Conservation (phyloP, 2,113 vertebrate species). For the Mungos mungo region DNA sequence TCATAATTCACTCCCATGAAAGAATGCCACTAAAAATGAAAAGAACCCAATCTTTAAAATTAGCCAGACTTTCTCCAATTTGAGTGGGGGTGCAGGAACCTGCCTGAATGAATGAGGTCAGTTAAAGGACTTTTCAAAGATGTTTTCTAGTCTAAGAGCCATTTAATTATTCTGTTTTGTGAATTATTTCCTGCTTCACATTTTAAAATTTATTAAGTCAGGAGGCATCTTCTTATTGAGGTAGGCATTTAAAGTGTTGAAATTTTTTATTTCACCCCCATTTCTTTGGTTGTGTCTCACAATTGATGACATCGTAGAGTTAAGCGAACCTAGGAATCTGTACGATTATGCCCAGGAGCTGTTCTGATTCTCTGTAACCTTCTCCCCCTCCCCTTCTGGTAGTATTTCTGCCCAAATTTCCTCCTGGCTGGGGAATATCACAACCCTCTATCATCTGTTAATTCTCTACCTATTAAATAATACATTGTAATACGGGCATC, state of each 20-base stretch:
- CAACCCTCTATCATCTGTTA: neutral
- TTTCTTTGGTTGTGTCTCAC: neutral
- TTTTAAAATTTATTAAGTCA: neutral
- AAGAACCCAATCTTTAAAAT: constrained; percentile 23
- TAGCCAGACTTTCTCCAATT: neutral
- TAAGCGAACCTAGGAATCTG: neutral
- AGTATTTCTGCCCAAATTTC: neutral
- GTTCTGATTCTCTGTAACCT: neutral
- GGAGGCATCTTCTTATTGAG: neutral
- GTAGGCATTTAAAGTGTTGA: neutral
- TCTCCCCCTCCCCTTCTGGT: neutral
- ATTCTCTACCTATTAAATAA: neutral
- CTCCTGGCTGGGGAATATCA: neutral
- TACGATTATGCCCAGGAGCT: neutral
- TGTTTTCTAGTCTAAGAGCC: neutral
- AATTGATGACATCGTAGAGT: neutral
- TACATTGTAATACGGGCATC: too few relatives aligned
- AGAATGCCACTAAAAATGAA: constrained; percentile 7
- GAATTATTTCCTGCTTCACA: neutral
- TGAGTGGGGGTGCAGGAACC: neutral
- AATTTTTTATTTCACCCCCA: neutral
- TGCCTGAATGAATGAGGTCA: neutral
- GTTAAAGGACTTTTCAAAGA: constrained; percentile 6
- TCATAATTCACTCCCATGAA: constrained; percentile 38
- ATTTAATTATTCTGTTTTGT: neutral